Evolutionary conservation across 2,888 invertebrate species (phyloP), one percentile per base, ranked within the genome.

Genomic region (Ophion ellenae): DNA sequence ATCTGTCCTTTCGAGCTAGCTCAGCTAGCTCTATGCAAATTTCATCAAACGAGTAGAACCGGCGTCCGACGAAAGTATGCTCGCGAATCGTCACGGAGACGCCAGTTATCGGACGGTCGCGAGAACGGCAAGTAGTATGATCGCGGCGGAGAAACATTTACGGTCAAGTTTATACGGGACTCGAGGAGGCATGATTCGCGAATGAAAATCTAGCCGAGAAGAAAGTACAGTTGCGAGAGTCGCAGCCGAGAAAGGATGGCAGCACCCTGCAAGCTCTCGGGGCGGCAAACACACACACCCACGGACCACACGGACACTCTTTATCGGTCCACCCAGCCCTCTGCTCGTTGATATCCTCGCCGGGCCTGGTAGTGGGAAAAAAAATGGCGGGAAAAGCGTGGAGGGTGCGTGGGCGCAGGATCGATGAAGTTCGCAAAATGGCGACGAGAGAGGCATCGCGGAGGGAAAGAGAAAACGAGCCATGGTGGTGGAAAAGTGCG

Each of bases 21-120:
- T 84, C 28, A 88, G 84, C 87, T 90, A 93, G 94, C 94, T 94
- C 92, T 93, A 94, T 94, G 94, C 94, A 94, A 94, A 94, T 94
- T 85, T 90, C 81, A 84, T 84, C 61, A 88, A 92, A 91, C 92
- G 88, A 87, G 92, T 91, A 86, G 81, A 83, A 90, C 89, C 87
- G 87, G 88, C 82, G 75, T 84, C 53, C 40, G 75, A 70, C 80
- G 84, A 86, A 89, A 89, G 88, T 88, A 67, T n/a, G 28, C 40
- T 76, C 64, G 88, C 87, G 63, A 63, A 89, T 89, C 86, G 84
- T 89, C 87, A 67, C 63, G 69, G 14, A 61, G 24, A 70, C 70
- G 70, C 10, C 81, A 86, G 86, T 86, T 78, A 84, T 86, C 84
- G 64, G 45, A 53, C 89, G 89, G 88, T 89, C 85, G 89, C 87